Conservation (phyloP, 2,797 vertebrate species). For the Pampus argenteus region DNA sequence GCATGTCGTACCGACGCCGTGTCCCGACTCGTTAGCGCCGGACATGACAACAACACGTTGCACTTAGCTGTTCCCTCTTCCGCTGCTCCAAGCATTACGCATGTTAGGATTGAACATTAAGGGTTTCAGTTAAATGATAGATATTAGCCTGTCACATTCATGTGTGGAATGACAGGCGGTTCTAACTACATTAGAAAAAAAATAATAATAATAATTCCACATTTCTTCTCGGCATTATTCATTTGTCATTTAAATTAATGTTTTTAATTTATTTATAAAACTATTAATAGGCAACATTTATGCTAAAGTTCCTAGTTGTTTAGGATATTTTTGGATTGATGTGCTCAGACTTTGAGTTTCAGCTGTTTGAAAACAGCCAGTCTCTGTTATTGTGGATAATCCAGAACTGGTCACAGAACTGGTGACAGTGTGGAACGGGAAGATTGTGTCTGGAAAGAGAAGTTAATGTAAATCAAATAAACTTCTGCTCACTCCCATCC, state of each 20-base stretch:
- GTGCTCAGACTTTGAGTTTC: background rate
- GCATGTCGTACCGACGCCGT: conserved; percentile 44
- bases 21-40: conserved; percentile 64
- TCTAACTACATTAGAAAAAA: background rate
- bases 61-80: conserved; percentile 29
- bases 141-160: background rate
- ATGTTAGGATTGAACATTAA: conserved; percentile 8
- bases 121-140: conserved; percentile 8
- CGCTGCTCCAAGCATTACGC: conserved; percentile 9
- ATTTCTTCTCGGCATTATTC: background rate
- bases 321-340: background rate
- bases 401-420: too few species aligned
- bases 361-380: too few species aligned
- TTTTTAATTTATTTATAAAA: background rate
- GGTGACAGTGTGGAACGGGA: background rate
- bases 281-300: background rate
- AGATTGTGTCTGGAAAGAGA: background rate
- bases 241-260: background rate
- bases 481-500: background rate
- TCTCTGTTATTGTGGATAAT: background rate
- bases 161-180: background rate
- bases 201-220: too few species aligned
- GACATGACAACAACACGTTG: conserved; percentile 63
- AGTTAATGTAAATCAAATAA: background rate
- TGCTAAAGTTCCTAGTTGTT: background rate